Evolutionary conservation across 64 coral and sea anemone species (phyloP).

Genomic region (Porites australiensis): DNA sequence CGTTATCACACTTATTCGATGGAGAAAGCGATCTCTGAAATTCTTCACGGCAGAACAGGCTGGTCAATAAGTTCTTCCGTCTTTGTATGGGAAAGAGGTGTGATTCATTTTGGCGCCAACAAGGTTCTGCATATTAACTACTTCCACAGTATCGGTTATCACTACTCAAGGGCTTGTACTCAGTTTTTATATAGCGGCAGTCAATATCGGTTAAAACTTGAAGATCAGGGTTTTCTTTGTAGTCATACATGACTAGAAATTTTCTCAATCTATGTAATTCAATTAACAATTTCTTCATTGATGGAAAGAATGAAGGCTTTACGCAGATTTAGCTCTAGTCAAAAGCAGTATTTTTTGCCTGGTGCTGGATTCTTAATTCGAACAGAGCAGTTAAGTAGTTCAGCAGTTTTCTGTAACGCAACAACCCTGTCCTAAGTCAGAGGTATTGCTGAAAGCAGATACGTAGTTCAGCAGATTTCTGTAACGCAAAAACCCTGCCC

Average conservation of each 20-base stretch:
- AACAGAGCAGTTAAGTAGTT: too few relatives aligned
- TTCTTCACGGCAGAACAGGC: not conserved
- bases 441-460: too few relatives aligned
- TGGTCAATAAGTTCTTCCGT: not conserved
- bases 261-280: not conserved
- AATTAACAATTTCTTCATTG: conserved; percentile 15
- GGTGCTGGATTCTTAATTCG: too few relatives aligned
- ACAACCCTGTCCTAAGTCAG: too few relatives aligned
- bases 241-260: not conserved
- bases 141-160: not conserved
- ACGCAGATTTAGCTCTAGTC: not conserved
- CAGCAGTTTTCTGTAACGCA: too few relatives aligned
- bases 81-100: not conserved
- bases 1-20: too few relatives aligned
- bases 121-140: not conserved
- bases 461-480: too few relatives aligned
- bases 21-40: not conserved
- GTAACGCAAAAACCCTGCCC: too few relatives aligned
- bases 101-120: not conserved
- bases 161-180: not conserved
- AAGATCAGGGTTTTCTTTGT: not conserved
- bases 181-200: not conserved
- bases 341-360: not conserved
- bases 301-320: not conserved
- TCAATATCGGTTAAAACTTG: not conserved